A percentile compares a stretch with the other conserved stretches of the same genome.
These are phyloP conservation scores for Aradus depressus DNA, from an alignment of 2,888 invertebrate genomes.

Conservation along the genomic window DNA sequence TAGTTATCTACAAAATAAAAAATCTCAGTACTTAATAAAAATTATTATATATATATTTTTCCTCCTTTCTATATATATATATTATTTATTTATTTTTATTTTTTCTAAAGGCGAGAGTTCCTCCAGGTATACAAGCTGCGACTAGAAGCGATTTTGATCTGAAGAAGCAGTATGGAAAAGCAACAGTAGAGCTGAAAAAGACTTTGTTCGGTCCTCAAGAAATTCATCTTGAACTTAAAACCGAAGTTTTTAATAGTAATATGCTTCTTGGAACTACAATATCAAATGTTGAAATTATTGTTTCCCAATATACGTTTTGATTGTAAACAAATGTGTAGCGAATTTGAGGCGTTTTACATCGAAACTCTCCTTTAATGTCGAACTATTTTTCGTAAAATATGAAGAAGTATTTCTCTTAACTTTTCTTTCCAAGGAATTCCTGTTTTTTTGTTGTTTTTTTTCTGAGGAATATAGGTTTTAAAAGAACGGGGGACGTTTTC, in stretches of 20 bases:
- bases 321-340: background rate
- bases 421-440: no score
- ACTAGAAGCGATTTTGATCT: slow-evolving; percentile 39
- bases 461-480: no score
- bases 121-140: slow-evolving; percentile 42
- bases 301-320: slow-evolving; percentile 72
- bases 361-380: no score
- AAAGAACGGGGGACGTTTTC: no score
- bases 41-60: no score
- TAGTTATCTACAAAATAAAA: no score
- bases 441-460: no score
- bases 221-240: slow-evolving; percentile 72
- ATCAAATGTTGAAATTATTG: slow-evolving; percentile 73
- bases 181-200: slow-evolving; percentile 60
- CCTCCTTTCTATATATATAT: no score
- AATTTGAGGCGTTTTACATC: background rate
- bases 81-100: no score
- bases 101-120: slow-evolving; percentile 49
- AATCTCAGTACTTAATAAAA: no score
- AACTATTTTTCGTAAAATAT: no score
- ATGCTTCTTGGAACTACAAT: slow-evolving; percentile 70
- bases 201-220: slow-evolving; percentile 81
- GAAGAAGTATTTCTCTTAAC: no score
- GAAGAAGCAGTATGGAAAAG: slow-evolving; percentile 53
- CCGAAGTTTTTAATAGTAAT: slow-evolving; percentile 66